Percentiles rank a stretch among this genome's conserved stretches.
Conservation (phyloP, 2,888 invertebrate species). For the Ernsta delagoae region DNA sequence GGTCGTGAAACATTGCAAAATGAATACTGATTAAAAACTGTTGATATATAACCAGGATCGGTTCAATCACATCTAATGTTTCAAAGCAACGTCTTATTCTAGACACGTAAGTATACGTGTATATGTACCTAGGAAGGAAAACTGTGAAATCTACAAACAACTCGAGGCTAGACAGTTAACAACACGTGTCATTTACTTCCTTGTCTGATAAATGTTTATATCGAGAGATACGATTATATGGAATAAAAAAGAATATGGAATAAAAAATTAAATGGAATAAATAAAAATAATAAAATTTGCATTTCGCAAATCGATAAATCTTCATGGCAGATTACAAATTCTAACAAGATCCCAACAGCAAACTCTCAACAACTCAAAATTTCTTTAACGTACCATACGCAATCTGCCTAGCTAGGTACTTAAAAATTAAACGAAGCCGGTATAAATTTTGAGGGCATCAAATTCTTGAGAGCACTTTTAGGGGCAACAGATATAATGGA, state of each 20-base stretch:
- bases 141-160: conserved; percentile 25
- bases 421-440: too few relatives aligned
- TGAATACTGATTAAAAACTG: not conserved
- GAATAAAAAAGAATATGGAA: too few relatives aligned
- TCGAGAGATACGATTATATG: not conserved
- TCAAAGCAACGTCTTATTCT: not conserved
- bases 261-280: too few relatives aligned
- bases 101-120: not conserved
- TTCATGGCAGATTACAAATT: not conserved
- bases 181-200: conserved; percentile 14
- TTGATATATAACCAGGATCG: not conserved
- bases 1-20: not conserved
- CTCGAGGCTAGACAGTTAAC: conserved; percentile 14
- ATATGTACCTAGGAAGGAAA: conserved; percentile 20
- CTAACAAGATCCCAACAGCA: not conserved
- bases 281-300: too few relatives aligned
- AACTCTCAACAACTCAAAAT: too few relatives aligned
- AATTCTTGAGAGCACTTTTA: conserved; percentile 1
- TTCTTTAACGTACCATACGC: too few relatives aligned
- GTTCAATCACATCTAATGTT: not conserved
- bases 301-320: not conserved
- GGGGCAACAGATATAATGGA: conserved; percentile 5
- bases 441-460: not conserved
- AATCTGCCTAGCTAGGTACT: too few relatives aligned
- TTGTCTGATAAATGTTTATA: conserved; percentile 15